Percentiles rank a stretch among this genome's conserved stretches.
These are phyloP conservation scores for Mimachlamys varia DNA, from an alignment of 2,888 invertebrate genomes.

Conservation along the genomic window DNA sequence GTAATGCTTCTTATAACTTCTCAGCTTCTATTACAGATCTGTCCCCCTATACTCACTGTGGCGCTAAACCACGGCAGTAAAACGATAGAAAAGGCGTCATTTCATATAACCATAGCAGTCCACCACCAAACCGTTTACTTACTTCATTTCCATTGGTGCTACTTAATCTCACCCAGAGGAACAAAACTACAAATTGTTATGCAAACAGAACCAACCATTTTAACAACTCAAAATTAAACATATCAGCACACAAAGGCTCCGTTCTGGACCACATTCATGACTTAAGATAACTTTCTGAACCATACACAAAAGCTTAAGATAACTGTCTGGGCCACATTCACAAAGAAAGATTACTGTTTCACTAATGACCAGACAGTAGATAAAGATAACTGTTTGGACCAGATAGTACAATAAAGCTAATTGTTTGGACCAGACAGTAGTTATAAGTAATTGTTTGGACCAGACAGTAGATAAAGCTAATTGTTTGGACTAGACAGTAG, in stretches of 20 bases:
- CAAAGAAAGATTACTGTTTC: neutral
- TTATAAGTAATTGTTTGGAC: neutral
- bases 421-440: neutral
- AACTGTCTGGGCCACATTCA: neutral
- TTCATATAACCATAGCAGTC: neutral
- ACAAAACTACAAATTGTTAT: neutral
- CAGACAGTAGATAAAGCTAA: neutral
- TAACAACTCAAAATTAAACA: slow-evolving; percentile 23
- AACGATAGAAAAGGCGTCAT: neutral
- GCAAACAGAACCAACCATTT: neutral
- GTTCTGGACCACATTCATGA: neutral
- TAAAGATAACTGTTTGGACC: neutral
- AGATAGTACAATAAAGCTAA: neutral
- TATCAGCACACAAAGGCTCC: too few species aligned
- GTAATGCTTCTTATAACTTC: neutral
- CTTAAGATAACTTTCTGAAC: neutral
- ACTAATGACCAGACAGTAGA: neutral
- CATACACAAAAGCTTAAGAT: neutral
- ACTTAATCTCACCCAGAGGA: neutral
- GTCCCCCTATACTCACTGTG: neutral
- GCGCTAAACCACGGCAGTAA: neutral
- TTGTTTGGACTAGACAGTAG: too few species aligned
- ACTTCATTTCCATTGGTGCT: neutral
- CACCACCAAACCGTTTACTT: neutral
- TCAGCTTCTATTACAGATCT: neutral